These are phyloP conservation scores for Villa cingulata DNA, from an alignment of 2,888 invertebrate genomes.

Conservation along the genomic window DNA sequence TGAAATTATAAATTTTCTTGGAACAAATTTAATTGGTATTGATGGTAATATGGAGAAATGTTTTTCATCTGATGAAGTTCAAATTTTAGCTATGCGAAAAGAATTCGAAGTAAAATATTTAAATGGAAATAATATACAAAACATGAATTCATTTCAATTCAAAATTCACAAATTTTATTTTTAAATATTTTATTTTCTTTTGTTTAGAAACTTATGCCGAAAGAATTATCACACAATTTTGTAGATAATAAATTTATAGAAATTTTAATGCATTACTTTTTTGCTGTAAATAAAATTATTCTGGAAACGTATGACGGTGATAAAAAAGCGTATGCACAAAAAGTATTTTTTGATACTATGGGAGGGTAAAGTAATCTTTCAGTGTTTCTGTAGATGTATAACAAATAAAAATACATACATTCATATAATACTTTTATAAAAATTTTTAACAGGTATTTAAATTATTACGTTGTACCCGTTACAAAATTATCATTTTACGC, in stretches of 20 bases:
- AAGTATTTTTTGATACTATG: constrained; percentile 29
- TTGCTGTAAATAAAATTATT: constrained; percentile 25
- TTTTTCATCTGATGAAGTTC: constrained; percentile 29
- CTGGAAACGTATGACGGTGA: constrained; percentile 18
- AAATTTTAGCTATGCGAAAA: constrained; percentile 25
- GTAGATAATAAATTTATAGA: constrained; percentile 23
- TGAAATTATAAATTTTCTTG: constrained; percentile 21
- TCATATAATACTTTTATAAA: too few relatives aligned
- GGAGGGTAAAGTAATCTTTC: constrained; percentile 31
- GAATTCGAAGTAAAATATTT: constrained; percentile 32
- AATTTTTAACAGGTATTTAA: constrained; percentile 22
- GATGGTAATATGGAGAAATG: constrained; percentile 23
- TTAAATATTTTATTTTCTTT: neutral
- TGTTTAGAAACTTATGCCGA: constrained; percentile 26
- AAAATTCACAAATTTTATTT: too few relatives aligned
- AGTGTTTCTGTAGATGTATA: neutral
- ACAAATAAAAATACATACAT: neutral
- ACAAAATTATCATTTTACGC: constrained; percentile 31
- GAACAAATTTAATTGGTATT: constrained; percentile 29
- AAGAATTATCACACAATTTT: constrained; percentile 21
- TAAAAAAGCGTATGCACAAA: constrained; percentile 19
- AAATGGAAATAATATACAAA: too few relatives aligned
- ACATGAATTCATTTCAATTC: neutral
- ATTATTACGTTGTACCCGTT: constrained; percentile 26
- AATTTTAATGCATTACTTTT: constrained; percentile 29